A percentile compares a stretch with the other conserved stretches of the same genome.
Evolutionary conservation across 2,797 vertebrate genomes (phyloP).

Genomic region (Choloepus didactylus): DNA sequence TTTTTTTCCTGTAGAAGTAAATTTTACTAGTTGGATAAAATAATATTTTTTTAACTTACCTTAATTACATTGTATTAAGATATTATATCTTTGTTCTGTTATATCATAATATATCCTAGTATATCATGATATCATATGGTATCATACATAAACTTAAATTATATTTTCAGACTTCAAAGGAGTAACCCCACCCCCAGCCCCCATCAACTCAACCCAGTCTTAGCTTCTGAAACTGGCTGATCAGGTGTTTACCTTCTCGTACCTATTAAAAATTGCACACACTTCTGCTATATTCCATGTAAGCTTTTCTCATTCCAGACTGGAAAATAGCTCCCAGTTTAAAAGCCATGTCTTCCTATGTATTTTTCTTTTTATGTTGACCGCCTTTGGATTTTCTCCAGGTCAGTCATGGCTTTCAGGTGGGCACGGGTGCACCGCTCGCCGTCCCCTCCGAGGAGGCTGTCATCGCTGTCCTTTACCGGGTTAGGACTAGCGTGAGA

Average conservation of each 20-base stretch:
- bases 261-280: background rate
- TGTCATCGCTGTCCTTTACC: no score
- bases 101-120: no score
- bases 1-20: background rate
- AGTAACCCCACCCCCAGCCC: background rate
- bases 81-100: background rate
- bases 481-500: accelerated
- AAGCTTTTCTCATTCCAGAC: background rate
- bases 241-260: background rate
- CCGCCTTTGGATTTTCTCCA: background rate
- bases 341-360: background rate
- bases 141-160: background rate
- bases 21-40: background rate
- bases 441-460: background rate
- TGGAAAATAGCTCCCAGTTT: accelerated
- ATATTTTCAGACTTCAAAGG: background rate
- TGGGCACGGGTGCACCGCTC: background rate
- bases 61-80: background rate
- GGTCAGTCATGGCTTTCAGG: background rate
- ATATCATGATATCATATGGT: no score
- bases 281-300: accelerated
- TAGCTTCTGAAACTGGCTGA: background rate
- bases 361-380: background rate
- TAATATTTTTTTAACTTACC: background rate
- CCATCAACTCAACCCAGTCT: accelerated